Conservation (phyloP, 2,113 vertebrate genomes). For the Burhinus bistriatus region DNA sequence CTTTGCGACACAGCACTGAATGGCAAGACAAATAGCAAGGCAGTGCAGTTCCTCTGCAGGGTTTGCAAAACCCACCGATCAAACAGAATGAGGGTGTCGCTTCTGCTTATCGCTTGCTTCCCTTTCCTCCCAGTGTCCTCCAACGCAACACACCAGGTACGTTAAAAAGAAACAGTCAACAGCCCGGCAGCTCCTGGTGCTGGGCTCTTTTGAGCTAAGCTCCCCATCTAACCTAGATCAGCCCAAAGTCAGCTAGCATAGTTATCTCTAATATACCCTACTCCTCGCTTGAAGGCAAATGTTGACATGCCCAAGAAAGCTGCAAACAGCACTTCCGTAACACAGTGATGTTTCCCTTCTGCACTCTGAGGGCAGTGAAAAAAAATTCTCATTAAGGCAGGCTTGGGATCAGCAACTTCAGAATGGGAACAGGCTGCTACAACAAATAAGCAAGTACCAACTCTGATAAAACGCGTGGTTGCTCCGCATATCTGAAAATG, state of each 20-base stretch:
- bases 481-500: not conserved
- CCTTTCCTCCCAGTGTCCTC: not conserved
- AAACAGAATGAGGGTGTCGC: not conserved
- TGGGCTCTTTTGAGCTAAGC: not conserved
- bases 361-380: not conserved
- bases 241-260: not conserved
- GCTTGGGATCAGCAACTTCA: not conserved
- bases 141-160: not conserved
- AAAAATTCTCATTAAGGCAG: not conserved
- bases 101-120: not conserved
- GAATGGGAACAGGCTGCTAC: not conserved
- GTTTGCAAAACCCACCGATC: not conserved
- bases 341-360: not conserved
- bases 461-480: not conserved
- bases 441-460: not conserved
- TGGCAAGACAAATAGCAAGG: conserved; percentile 52
- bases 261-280: not conserved
- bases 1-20: not conserved
- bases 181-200: not conserved
- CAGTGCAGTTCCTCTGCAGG: conserved; percentile 24
- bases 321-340: conserved; percentile 1
- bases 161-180: not conserved
- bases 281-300: not conserved
- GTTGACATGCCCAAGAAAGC: not conserved
- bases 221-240: not conserved